Percentiles rank a stretch among this genome's conserved stretches.
These are phyloP conservation scores for Mechanitis mazaeus DNA, from an alignment of 2,888 invertebrate species.

Conservation along the genomic window DNA sequence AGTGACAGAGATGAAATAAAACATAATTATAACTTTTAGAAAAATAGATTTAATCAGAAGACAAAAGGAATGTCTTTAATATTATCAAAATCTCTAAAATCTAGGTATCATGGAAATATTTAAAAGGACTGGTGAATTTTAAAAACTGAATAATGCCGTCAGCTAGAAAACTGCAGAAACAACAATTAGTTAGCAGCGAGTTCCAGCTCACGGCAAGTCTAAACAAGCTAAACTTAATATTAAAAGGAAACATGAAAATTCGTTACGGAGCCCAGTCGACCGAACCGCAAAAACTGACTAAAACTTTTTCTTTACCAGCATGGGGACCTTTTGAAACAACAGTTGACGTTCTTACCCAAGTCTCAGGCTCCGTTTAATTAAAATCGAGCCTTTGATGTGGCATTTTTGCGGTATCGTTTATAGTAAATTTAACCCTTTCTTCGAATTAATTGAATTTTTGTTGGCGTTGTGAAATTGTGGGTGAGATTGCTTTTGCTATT, in stretches of 20 bases:
- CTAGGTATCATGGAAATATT: slow-evolving; percentile 3
- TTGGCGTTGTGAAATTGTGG: slow-evolving; percentile 16
- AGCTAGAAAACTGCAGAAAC: not conserved
- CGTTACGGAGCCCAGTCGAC: slow-evolving; percentile 3
- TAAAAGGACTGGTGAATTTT: not conserved
- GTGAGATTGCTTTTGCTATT: slow-evolving; percentile 15
- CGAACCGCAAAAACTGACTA: slow-evolving; percentile 11
- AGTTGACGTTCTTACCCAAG: slow-evolving; percentile 14
- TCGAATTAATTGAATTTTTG: slow-evolving; percentile 54
- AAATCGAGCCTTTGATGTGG: slow-evolving; percentile 43
- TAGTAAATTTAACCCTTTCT: slow-evolving; percentile 49
- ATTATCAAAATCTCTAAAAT: too few species aligned
- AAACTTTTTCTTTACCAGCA: slow-evolving; percentile 20
- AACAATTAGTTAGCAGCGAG: slow-evolving; percentile 1
- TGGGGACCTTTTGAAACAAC: slow-evolving; percentile 17
- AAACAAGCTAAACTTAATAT: slow-evolving; percentile 15
- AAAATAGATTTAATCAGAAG: slow-evolving; percentile 8
- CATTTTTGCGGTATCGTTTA: slow-evolving; percentile 43
- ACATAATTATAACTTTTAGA: not conserved
- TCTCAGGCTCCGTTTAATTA: slow-evolving; percentile 34
- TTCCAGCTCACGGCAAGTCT: slow-evolving; percentile 1
- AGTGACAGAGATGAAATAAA: not conserved
- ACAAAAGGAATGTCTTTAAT: not conserved
- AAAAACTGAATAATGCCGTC: not conserved
- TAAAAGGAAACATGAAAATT: slow-evolving; percentile 11